A percentile compares a stretch with the other conserved stretches of the same genome.
Evolutionary conservation across 2,797 vertebrate species (phyloP).

Genomic region (Perodicticus potto): DNA sequence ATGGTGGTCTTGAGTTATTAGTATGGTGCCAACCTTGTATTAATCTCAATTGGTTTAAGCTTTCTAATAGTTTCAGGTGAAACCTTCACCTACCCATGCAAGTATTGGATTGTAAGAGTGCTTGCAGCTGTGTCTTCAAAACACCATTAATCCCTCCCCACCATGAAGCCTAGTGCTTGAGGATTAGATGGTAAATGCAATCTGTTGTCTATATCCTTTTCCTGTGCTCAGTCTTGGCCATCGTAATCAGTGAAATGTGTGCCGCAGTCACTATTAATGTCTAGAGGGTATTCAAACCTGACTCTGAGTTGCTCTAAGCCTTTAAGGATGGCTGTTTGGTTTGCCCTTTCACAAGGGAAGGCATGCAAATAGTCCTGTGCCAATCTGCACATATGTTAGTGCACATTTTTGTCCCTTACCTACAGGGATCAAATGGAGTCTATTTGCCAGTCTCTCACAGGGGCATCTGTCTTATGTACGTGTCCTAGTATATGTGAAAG

Average conservation of each 20-base stretch:
- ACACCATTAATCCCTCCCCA: too few relatives aligned
- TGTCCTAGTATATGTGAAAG: background rate
- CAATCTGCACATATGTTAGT: background rate
- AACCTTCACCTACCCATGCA: background rate
- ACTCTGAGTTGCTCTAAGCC: background rate
- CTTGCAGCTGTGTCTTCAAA: background rate
- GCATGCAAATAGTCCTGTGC: background rate
- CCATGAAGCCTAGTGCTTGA: background rate
- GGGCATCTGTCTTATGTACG: background rate
- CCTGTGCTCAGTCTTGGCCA: background rate
- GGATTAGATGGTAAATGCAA: background rate
- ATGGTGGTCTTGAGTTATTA: too few relatives aligned
- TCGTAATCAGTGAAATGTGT: background rate
- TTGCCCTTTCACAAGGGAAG: background rate
- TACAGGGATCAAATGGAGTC: too few relatives aligned
- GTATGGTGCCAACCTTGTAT: background rate
- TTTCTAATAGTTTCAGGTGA: background rate
- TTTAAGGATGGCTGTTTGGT: background rate
- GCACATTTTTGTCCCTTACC: background rate
- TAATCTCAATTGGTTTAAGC: background rate
- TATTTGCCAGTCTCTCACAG: background rate
- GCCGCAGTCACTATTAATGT: background rate
- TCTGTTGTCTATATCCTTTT: background rate
- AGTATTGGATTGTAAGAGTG: background rate
- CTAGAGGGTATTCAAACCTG: background rate